Percentiles rank a stretch among this genome's conserved stretches.
phyloP scores from a whole-genome alignment of 2,113 vertebrate genomes.

The Leiothrix lutea region DNA sequence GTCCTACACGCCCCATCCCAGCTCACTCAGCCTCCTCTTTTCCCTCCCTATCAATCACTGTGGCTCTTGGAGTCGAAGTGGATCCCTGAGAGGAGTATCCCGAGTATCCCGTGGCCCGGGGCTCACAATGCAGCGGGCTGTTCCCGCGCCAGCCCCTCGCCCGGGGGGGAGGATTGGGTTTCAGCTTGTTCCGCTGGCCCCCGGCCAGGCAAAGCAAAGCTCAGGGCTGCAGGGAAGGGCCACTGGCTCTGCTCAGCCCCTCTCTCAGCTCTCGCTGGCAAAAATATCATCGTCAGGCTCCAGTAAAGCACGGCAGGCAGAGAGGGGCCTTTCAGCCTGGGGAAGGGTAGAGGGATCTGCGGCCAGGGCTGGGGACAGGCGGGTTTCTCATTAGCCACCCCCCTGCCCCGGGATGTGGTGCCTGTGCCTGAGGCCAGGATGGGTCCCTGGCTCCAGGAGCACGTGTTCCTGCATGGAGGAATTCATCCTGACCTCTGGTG shows the following conservation, averaged over 20 bases:
- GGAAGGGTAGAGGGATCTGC: slow-evolving; percentile 3
- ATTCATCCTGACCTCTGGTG: neutral
- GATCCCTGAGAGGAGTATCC: slow-evolving; percentile 69
- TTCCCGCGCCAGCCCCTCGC: slow-evolving; percentile 44
- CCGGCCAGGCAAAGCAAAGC: slow-evolving; percentile 74
- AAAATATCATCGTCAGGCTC: slow-evolving; percentile 47
- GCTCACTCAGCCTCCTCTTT: slow-evolving; percentile 11
- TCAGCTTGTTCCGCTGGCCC: slow-evolving; percentile 61
- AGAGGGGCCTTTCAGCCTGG: slow-evolving; percentile 19
- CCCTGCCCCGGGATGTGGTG: neutral
- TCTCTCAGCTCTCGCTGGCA: slow-evolving; percentile 57
- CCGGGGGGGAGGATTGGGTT: slow-evolving; percentile 65
- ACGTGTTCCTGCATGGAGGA: accelerated
- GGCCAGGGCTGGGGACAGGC: neutral
- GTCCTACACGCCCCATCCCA: neutral
- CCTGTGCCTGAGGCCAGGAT: neutral
- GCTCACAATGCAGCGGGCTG: slow-evolving; percentile 69
- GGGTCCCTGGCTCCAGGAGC: neutral
- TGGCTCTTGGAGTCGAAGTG: slow-evolving; percentile 68
- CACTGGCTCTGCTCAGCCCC: slow-evolving; percentile 36
- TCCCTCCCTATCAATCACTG: slow-evolving; percentile 59
- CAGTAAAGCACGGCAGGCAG: slow-evolving; percentile 56
- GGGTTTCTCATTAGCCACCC: slow-evolving; percentile 64
- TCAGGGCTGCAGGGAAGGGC: slow-evolving; percentile 45
- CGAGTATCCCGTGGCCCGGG: neutral